Base-by-base conservation (phyloP, 2,797 vertebrate genomes). In the Dendrocincla fuliginosa region DNA sequence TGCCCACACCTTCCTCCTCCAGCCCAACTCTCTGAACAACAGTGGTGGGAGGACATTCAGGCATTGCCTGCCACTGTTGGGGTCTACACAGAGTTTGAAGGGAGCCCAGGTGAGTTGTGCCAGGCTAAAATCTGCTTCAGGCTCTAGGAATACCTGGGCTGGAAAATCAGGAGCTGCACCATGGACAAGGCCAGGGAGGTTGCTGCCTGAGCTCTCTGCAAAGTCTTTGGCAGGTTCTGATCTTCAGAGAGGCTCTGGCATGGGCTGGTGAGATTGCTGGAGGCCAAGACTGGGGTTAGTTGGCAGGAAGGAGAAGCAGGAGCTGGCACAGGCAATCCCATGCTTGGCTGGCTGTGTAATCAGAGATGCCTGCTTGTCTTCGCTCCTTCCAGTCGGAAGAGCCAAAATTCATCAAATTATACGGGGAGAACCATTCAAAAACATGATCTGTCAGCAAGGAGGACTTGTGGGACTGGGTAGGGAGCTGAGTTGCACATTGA, bases 221-320 rank as follows among this genome's bases (percentile, higher is more conserved):
- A 63, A 84, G 55, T 23, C 47, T 87, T 87, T 96, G 95, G 89
- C 95, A 93, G 68, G 65, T 39, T 78, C 33, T 93, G 53, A 89
- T 59, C 42, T 71, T 82, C 83, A 68, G 68, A 91, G 63, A 86
- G 39, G 42, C 11, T 75, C 87, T 91, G 91, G 89, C 64, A 52
- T 9, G 49, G 61, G 37, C 37, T 75, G 60, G 28, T 47, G 63
- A 59, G 86, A 20, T 55, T 70, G 15, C 61, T 84, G 69, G 73
- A 79, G 93, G 88, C 93, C 88, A 95, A 56, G 55, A 8, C 65
- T 64, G 65, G 47, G 70, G 52, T 84, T 50, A 49, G 23, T 59
- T 92, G 90, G 89, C 95, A 90, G 74, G 67, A 32, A 50, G 20
- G 52, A 60, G 59, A 53, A 90, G 42, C 44, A 77, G 85, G 81